Percentiles rank a stretch among this genome's conserved stretches.
Conservation (phyloP, 2,888 invertebrate species). For the Diarsia dahlii region DNA sequence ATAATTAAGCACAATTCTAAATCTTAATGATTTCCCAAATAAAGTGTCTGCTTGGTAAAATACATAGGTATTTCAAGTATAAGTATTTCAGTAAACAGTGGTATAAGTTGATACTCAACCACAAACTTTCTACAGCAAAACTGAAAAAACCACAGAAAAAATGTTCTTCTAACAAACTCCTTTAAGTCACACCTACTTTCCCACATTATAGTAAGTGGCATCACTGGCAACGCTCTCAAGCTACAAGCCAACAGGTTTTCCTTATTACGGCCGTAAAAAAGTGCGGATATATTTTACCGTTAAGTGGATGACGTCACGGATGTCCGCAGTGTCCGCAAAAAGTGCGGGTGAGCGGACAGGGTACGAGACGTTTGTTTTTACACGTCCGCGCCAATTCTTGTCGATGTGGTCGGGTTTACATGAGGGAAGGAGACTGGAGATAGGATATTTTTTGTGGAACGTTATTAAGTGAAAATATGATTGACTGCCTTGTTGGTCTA, state of each 20-base stretch:
- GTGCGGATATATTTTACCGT: constrained; percentile 71
- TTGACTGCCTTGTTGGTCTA: too few species aligned
- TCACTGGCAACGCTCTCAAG: constrained; percentile 19
- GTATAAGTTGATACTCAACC: not conserved
- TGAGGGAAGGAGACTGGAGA: constrained; percentile 54
- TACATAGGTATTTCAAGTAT: too few species aligned
- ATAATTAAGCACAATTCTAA: too few species aligned
- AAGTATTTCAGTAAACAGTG: too few species aligned
- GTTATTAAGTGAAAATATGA: not conserved
- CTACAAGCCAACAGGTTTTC: constrained; percentile 64
- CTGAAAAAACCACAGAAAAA: not conserved
- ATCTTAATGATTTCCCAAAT: too few species aligned
- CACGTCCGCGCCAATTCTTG: constrained; percentile 78
- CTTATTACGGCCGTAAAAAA: constrained; percentile 59
- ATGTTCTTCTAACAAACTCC: not conserved
- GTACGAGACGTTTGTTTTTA: constrained; percentile 79
- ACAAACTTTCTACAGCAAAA: not conserved
- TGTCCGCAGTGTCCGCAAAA: constrained; percentile 73
- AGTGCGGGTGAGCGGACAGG: constrained; percentile 74
- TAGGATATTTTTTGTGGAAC: constrained; percentile 9
- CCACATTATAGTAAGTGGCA: constrained; percentile 53
- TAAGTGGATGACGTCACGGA: constrained; percentile 79
- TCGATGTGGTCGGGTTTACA: constrained; percentile 64
- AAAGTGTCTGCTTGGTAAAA: too few species aligned
- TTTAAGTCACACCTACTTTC: not conserved